Evolutionary conservation across 2,113 vertebrate species (phyloP), one percentile per base, ranked within the genome.

Genomic region (Mastomys natalensis): DNA sequence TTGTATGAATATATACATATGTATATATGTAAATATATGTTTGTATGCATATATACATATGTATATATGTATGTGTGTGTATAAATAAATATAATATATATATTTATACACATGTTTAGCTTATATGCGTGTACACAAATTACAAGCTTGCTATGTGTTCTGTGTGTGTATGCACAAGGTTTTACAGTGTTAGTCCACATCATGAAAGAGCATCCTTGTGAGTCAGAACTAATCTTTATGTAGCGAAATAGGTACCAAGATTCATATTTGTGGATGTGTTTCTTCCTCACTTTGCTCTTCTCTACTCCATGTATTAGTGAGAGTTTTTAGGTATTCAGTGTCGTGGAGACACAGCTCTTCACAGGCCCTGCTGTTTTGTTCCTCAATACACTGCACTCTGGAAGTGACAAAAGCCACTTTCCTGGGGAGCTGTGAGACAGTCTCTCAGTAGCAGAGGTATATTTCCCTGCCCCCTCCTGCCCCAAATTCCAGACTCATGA

Each of bases 401-500:
- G 77, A 94, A 95, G 92, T 93, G 95, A 96, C 95, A 96, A 94
- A 93, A 96, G 90, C 90, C 85, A 93, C 81, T 89, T 97, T 96
- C 86, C 90, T 88, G 82, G 85, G 95, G 72, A 96, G 96, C 80
- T 55, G 8, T 34, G 53, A 94, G 87, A 76, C 62, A 76, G 93
- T 51, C 82, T 91, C 87, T 95, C 81, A 58, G 72, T 73, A 95
- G 88, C 1, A 5, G 48, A 97, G 95, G 95, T 96, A 86, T 95
- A 84, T 74, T 93, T 97, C 97, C 94, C 96, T 95, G 92, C 88
- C 90, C 92, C 94, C 76, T 94, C 85, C 95, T 97, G 95, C 95
- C 97, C 98, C 97, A 97, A 94, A 98, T 97, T 96, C 89, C 93
- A 97, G 24, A 81, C 95, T 95, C 92, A 74, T 97, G 98, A 96